phyloP scores from a whole-genome alignment of 1,140 invertebrate genomes.

The Drosophila pruinosa region DNA sequence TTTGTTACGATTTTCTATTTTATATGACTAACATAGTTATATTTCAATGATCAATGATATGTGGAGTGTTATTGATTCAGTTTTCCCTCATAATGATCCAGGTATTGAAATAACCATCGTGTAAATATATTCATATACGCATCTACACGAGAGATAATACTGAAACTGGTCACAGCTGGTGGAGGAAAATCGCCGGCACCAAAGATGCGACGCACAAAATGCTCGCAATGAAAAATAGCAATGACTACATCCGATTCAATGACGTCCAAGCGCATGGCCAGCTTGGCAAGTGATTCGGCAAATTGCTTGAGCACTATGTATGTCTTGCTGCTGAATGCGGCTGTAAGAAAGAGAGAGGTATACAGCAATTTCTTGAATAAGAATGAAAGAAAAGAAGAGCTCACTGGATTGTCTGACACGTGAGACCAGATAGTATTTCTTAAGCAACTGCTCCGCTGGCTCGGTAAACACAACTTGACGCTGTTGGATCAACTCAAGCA shows the following conservation, averaged over 20 bases:
- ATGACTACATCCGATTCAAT: conserved; percentile 56
- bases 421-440: conserved; percentile 70
- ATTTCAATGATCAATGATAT: no score
- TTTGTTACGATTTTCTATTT: no score
- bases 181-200: conserved; percentile 48
- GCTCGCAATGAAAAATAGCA: conserved; percentile 69
- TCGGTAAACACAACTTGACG: conserved; percentile 40
- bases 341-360: conserved; percentile 31
- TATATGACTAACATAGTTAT: no score
- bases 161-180: conserved; percentile 40
- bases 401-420: conserved; percentile 59
- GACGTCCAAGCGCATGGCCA: conserved; percentile 65
- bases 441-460: conserved; percentile 49
- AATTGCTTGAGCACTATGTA: conserved; percentile 72
- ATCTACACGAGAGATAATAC: conserved; percentile 56
- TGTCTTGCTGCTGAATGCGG: conserved; percentile 66
- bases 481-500: conserved; percentile 55
- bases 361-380: conserved; percentile 1
- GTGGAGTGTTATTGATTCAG: background rate
- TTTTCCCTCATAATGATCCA: conserved; percentile 44
- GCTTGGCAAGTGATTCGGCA: conserved; percentile 72
- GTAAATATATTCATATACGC: conserved; percentile 60
- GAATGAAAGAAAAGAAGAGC: conserved; percentile 7
- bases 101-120: conserved; percentile 55
- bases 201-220: conserved; percentile 60